phyloP scores from a whole-genome alignment of 2,113 vertebrate genomes.

The Tyto alba region DNA sequence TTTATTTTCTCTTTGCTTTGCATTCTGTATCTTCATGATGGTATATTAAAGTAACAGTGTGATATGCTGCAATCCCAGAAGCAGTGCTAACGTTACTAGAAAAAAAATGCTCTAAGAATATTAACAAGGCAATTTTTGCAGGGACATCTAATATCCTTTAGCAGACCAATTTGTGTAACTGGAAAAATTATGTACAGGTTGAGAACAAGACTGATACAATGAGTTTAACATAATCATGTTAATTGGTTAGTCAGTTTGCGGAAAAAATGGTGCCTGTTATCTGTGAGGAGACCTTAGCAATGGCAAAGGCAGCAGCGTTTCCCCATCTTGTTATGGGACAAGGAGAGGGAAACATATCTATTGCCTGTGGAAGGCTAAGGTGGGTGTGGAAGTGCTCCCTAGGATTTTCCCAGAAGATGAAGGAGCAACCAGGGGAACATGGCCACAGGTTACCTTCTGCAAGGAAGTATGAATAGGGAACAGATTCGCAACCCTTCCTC shows the following conservation, averaged over 20 bases:
- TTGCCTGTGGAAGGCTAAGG: accelerated
- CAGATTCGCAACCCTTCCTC: not conserved
- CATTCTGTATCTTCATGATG: not conserved
- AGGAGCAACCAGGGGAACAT: not conserved
- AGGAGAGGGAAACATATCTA: not conserved
- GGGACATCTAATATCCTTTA: not conserved
- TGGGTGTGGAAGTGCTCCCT: not conserved
- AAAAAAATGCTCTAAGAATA: not conserved
- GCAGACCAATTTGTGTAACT: not conserved
- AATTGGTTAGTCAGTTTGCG: not conserved
- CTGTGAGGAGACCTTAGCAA: not conserved
- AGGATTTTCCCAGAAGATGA: not conserved
- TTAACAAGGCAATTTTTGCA: not conserved
- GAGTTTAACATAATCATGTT: accelerated
- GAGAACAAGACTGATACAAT: not conserved
- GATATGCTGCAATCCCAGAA: not conserved
- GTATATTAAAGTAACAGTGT: not conserved
- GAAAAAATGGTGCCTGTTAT: not conserved
- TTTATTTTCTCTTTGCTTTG: not conserved
- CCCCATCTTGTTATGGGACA: not conserved
- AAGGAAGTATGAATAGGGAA: not conserved
- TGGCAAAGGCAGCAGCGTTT: not conserved
- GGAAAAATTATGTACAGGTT: not conserved
- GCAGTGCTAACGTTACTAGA: not conserved
- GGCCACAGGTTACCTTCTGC: not conserved